phyloP scores from a whole-genome alignment of 2,113 vertebrate genomes.

The Corynorhinus townsendii region DNA sequence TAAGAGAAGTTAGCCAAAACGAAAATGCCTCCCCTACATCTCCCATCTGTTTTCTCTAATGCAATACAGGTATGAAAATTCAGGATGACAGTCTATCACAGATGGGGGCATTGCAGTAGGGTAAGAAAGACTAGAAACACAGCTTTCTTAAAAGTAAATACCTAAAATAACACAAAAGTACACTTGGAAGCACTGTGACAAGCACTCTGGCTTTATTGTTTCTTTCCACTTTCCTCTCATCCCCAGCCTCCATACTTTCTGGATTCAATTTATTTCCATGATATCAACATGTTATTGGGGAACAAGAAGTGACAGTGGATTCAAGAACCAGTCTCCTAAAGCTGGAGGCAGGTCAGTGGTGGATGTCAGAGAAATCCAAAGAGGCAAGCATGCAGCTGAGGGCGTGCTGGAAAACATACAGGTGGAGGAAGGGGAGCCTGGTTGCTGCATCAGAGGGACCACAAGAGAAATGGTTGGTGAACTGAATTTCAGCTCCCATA shows the following conservation, averaged over 20 bases:
- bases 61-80: background rate
- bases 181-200: background rate
- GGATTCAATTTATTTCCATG: background rate
- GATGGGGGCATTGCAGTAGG: background rate
- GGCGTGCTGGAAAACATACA: background rate
- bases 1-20: background rate
- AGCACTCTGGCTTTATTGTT: background rate
- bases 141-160: background rate
- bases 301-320: background rate
- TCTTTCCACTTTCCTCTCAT: background rate
- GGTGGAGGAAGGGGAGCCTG: background rate
- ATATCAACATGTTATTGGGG: background rate
- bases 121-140: background rate
- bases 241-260: background rate
- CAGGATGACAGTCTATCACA: background rate
- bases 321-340: background rate
- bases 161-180: background rate
- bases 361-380: background rate
- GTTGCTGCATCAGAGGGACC: background rate
- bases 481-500: background rate
- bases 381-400: background rate
- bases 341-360: background rate
- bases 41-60: background rate
- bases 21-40: background rate
- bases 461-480: background rate